Base-by-base conservation (phyloP, 2,113 vertebrate species). In the Neofelis nebulosa region DNA sequence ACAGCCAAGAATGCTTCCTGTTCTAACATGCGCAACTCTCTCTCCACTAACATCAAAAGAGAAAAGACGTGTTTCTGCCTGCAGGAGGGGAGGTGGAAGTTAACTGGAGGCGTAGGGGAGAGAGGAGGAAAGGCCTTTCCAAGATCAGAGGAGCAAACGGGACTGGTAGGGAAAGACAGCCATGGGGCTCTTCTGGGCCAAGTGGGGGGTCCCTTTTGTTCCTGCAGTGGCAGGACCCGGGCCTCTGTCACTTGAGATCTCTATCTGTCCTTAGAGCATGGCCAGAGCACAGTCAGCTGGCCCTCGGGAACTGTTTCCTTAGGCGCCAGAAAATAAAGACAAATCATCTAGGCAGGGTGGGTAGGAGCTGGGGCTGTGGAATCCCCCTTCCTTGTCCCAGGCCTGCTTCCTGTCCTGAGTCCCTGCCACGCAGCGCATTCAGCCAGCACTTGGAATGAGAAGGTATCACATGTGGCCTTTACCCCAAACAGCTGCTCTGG, bases 281-380 rank as follows among this genome's bases (percentile, higher is more conserved):
- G n/a, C 71, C 48, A 76, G 87, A 90, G 36, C 48, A 55, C 52
- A 85, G 73, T 31, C 81, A 57, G 61, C 38, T 92, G 65, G 29
- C n/a, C 81, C 31, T 41, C 38, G n/a, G n/a, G 18, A 96, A 55
- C 25, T 93, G 4, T 97, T 81, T 98, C n/a, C 69, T 76, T 82
- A 21, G 76, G 12, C 82, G 31, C 45, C 91, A 89, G 38, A 79
- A 97, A 96, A 96, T 82, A 71, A 87, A 97, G 52, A 82, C 38
- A 83, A 94, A 97, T 1, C 50, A 3, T 76, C 68, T 27, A 13
- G 68, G 52, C 14, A 14, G 81, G 19, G 25, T 57, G 50, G 18
- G 61, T 33, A 50, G 65, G 73, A 45, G 7, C 45, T 19, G 31
- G 31, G 80, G 19, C 50, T 52, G 3, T 87, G 95, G 86, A 88